Conservation (phyloP, 1,140 invertebrate genomes). For the Orussus abietinus region DNA sequence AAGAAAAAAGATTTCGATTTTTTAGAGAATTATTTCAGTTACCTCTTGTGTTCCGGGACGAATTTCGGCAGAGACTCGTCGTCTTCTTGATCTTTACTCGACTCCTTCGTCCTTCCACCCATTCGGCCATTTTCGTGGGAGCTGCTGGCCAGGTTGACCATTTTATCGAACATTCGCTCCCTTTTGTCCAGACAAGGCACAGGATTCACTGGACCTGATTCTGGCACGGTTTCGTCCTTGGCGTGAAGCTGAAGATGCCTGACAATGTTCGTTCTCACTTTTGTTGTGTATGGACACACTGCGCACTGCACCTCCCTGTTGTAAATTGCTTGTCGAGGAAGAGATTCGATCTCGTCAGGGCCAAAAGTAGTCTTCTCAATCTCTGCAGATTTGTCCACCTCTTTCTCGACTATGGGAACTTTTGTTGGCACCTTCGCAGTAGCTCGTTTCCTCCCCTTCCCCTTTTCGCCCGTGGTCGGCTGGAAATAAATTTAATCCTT, state of each 20-base stretch:
- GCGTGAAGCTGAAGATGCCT: slow-evolving; percentile 68
- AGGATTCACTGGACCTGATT: slow-evolving; percentile 69
- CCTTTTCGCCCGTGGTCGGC: slow-evolving; percentile 1
- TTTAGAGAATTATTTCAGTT: slow-evolving; percentile 3
- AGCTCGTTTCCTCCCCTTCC: slow-evolving; percentile 27
- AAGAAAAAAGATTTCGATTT: slow-evolving; percentile 1
- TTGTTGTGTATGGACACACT: slow-evolving; percentile 65
- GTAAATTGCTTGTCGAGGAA: slow-evolving; percentile 66
- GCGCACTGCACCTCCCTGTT: slow-evolving; percentile 61
- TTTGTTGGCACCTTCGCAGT: slow-evolving; percentile 9
- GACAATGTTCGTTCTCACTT: slow-evolving; percentile 71
- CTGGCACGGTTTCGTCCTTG: slow-evolving; percentile 58
- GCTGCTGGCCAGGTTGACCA: slow-evolving; percentile 75
- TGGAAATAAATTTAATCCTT: slow-evolving; percentile 10
- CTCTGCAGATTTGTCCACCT: slow-evolving; percentile 26
- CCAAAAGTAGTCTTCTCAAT: slow-evolving; percentile 49
- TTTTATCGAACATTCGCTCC: slow-evolving; percentile 79
- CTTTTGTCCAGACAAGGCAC: slow-evolving; percentile 74
- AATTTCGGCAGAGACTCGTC: slow-evolving; percentile 55
- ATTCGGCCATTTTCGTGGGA: slow-evolving; percentile 58
- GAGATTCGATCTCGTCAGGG: slow-evolving; percentile 60
- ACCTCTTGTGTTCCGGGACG: slow-evolving; percentile 61
- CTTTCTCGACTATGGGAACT: too few relatives aligned
- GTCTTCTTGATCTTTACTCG: slow-evolving; percentile 21
- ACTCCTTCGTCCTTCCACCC: slow-evolving; percentile 35